Percentiles rank a stretch among this genome's conserved stretches.
phyloP scores from a whole-genome alignment of 2,113 vertebrate genomes.

The Potamarius usumacintae region DNA sequence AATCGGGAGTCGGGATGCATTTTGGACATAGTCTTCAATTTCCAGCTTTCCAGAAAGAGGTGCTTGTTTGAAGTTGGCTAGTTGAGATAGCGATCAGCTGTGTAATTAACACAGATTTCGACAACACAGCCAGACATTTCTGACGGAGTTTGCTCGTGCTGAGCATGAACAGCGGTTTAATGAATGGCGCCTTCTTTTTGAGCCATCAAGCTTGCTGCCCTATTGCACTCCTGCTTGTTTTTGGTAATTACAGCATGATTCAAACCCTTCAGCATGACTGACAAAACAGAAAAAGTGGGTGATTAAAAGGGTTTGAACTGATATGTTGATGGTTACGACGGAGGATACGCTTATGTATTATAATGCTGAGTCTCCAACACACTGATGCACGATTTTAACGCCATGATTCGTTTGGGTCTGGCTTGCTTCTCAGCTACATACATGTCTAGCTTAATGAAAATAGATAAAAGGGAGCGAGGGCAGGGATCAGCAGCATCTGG shows the following conservation, averaged over 20 bases:
- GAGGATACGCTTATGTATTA: neutral
- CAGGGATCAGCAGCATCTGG: constrained; percentile 41
- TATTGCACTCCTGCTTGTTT: neutral
- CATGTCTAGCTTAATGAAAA: constrained; percentile 48
- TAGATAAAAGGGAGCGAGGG: constrained; percentile 42
- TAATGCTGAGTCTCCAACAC: neutral
- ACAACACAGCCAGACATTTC: constrained; percentile 19
- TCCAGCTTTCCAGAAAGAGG: neutral
- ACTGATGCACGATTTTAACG: too few species aligned
- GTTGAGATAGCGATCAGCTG: constrained; percentile 30
- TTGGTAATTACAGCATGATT: neutral
- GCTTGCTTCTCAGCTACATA: constrained; percentile 13
- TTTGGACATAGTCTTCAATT: neutral
- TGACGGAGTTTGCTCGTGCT: neutral
- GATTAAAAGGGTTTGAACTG: too few species aligned
- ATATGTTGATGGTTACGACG: neutral
- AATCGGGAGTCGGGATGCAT: too few species aligned
- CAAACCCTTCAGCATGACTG: neutral
- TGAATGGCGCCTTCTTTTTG: neutral
- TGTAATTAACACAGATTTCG: constrained; percentile 44
- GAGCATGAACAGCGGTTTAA: neutral
- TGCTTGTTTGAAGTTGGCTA: constrained; percentile 16
- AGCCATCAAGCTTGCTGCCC: neutral
- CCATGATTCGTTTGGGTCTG: constrained; percentile 21
- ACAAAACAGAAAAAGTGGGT: neutral